Evolutionary conservation across 30 jellyfish, hydroid and myxozoan genomes (phyloP).

Genomic region (Cassiopea andromeda): DNA sequence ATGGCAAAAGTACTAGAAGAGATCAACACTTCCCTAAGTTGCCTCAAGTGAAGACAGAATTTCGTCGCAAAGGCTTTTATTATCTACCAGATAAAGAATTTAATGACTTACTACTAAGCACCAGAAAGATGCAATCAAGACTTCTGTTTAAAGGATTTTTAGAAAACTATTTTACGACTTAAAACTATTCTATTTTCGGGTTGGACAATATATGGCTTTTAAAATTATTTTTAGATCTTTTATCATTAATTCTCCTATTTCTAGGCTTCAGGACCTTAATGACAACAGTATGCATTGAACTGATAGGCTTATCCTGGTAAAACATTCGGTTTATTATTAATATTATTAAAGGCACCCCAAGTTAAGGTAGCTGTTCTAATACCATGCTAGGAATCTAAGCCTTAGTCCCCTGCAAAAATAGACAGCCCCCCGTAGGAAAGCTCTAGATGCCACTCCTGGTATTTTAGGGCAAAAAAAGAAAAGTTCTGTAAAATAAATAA

Average conservation of each 20-base stretch:
- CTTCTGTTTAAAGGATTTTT: background rate
- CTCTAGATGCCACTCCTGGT: too few species aligned
- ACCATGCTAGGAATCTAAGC: too few species aligned
- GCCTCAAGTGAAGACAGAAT: background rate
- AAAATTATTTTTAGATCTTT: background rate
- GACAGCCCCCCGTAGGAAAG: too few species aligned
- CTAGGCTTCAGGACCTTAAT: too few species aligned
- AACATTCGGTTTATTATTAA: background rate
- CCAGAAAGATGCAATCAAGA: conserved; percentile 4
- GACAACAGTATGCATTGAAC: background rate
- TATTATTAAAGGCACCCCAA: background rate
- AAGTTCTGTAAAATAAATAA: too few species aligned
- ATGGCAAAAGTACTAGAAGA: too few species aligned
- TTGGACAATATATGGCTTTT: background rate
- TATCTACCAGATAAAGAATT: background rate
- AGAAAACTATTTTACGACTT: background rate
- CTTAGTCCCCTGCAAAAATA: too few species aligned
- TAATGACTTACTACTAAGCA: background rate
- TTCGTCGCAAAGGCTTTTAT: conserved; percentile 2
- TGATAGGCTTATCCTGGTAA: background rate
- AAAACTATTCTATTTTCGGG: background rate
- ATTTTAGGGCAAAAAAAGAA: too few species aligned
- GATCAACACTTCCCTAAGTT: background rate
- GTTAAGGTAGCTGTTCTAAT: too few species aligned
- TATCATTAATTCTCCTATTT: background rate